A percentile compares a stretch with the other conserved stretches of the same genome.
phyloP scores from a whole-genome alignment of 92 coral and sea anemone genomes.

The Plumapathes pennacea region DNA sequence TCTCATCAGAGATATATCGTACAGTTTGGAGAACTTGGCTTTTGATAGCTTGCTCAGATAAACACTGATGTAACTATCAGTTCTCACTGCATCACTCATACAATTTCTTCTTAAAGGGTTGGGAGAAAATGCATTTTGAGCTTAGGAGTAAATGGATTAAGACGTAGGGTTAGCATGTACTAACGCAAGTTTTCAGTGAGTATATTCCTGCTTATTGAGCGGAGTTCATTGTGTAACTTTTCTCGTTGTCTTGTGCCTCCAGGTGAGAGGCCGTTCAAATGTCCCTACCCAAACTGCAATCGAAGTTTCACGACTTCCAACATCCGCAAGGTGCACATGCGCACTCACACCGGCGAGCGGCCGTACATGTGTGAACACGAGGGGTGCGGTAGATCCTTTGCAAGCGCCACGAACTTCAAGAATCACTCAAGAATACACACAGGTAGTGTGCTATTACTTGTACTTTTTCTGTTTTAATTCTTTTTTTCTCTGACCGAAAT shows the following conservation, averaged over 20 bases:
- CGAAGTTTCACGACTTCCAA: conserved; percentile 97
- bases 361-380: conserved; percentile 92
- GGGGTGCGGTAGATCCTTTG: conserved; percentile 92
- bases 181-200: neutral
- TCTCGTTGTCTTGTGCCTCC: neutral
- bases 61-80: too few relatives aligned
- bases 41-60: too few relatives aligned
- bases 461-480: too few relatives aligned
- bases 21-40: too few relatives aligned
- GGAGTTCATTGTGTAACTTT: too few relatives aligned
- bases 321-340: conserved; percentile 95
- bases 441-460: conserved; percentile 40
- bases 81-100: too few relatives aligned
- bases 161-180: neutral
- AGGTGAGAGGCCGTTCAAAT: conserved; percentile 99
- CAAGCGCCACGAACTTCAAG: conserved; percentile 97
- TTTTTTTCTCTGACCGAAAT: too few relatives aligned
- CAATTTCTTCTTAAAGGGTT: too few relatives aligned
- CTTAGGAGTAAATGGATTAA: too few relatives aligned
- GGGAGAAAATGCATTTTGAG: too few relatives aligned
- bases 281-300: conserved; percentile 78
- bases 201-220: too few relatives aligned
- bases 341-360: conserved; percentile 98
- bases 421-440: conserved; percentile 99
- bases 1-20: too few relatives aligned